phyloP scores from a whole-genome alignment of 37 sponge, comb jelly and placozoan genomes.

The Ephydatia muelleri region DNA sequence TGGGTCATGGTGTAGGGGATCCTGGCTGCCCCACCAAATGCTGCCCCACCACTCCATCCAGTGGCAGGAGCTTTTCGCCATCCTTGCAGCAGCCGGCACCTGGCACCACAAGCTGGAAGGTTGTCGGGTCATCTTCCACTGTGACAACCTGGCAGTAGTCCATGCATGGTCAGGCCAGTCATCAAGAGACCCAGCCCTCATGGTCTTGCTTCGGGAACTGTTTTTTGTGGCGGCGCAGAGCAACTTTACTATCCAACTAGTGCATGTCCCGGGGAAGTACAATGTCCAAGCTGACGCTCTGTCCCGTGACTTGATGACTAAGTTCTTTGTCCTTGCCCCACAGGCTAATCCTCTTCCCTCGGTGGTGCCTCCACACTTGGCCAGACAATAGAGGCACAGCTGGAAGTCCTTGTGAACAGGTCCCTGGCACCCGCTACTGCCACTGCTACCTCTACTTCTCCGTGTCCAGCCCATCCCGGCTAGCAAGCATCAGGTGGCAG shows the following conservation, averaged over 20 bases:
- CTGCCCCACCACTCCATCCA: not conserved
- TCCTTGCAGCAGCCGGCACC: constrained; percentile 20
- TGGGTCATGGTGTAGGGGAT: no score
- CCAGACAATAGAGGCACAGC: no score
- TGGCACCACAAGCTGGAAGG: constrained; percentile 22
- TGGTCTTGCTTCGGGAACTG: constrained; percentile 11
- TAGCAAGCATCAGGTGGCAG: not conserved
- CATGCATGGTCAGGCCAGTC: constrained; percentile 20
- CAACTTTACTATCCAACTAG: constrained; percentile 18
- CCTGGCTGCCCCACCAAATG: not conserved
- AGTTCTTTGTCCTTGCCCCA: constrained; percentile 31
- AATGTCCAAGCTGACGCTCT: constrained; percentile 46
- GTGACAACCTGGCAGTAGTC: constrained; percentile 43
- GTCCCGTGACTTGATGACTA: constrained; percentile 8
- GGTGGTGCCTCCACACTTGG: constrained; percentile 8
- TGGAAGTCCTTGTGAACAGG: no score
- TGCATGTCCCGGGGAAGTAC: constrained; percentile 15
- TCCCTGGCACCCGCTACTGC: no score
- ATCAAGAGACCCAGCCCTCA: constrained; percentile 32
- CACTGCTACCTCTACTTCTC: not conserved
- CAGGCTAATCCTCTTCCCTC: constrained; percentile 20
- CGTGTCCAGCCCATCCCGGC: constrained; percentile 27
- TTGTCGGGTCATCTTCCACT: constrained; percentile 17
- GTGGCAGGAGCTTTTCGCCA: no score
- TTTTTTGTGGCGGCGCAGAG: constrained; percentile 8